Percentiles rank a stretch among this genome's conserved stretches.
These are phyloP conservation scores for Cyprinodon variegatus DNA, from an alignment of 2,113 vertebrate genomes.

Conservation along the genomic window DNA sequence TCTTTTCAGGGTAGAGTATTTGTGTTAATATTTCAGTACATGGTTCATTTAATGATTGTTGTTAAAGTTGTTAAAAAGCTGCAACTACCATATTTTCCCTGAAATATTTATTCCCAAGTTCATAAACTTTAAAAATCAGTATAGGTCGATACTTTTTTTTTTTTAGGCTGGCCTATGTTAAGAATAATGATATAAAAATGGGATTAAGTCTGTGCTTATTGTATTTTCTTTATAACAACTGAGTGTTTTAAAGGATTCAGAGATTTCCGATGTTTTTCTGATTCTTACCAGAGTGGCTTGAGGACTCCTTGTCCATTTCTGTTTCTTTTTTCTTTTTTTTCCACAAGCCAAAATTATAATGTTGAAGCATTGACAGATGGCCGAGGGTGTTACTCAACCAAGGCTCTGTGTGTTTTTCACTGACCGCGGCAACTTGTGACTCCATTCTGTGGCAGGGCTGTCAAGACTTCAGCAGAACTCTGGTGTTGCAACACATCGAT, in stretches of 20 bases:
- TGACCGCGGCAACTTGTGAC: not conserved
- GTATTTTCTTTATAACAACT: not conserved
- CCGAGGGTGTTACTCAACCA: not conserved
- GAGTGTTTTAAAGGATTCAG: not conserved
- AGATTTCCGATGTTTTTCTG: not conserved
- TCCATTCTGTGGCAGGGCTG: not conserved
- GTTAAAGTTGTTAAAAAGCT: conserved; percentile 60
- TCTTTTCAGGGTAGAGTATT: conserved; percentile 62
- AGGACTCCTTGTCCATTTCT: not conserved
- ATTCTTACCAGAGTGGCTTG: not conserved
- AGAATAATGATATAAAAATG: not conserved
- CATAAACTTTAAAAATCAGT: conserved; percentile 61
- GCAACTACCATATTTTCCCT: conserved; percentile 62
- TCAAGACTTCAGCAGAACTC: not conserved
- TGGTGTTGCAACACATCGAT: not conserved
- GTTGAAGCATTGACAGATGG: not conserved
- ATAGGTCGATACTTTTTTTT: conserved; percentile 63
- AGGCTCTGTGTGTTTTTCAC: not conserved
- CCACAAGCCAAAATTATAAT: not conserved
- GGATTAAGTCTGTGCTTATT: not conserved
- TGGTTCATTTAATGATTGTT: conserved; percentile 71
- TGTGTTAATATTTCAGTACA: conserved; percentile 71
- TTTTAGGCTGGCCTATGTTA: not conserved
- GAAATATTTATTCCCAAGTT: conserved; percentile 57
- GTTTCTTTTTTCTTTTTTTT: not conserved